Percentiles rank a stretch among this genome's conserved stretches.
phyloP scores from a whole-genome alignment of 2,888 invertebrate genomes.

The Choristoneura rosaceana region DNA sequence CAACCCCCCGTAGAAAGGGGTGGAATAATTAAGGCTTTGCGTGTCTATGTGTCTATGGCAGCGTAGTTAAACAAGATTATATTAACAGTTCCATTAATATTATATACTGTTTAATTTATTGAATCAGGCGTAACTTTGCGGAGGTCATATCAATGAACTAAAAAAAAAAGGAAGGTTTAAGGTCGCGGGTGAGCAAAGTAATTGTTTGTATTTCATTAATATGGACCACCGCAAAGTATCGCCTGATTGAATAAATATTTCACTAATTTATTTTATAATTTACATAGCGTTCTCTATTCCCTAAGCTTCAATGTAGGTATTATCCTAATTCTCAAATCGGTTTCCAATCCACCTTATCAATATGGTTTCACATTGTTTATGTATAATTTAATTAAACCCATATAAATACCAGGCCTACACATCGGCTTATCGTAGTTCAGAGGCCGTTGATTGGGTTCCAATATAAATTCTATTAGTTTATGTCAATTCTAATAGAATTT shows the following conservation, averaged over 20 bases:
- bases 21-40: not conserved
- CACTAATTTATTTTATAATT: not conserved
- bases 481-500: constrained; percentile 24
- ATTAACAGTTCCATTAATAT: too few species aligned
- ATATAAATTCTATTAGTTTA: constrained; percentile 34
- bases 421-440: not conserved
- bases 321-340: not conserved
- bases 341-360: not conserved
- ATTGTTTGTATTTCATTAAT: too few species aligned
- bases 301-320: not conserved
- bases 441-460: constrained; percentile 20
- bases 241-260: too few species aligned
- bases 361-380: constrained; percentile 13
- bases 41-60: too few species aligned
- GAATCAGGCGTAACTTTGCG: too few species aligned
- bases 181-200: too few species aligned
- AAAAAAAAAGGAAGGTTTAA: too few species aligned
- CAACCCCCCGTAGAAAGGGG: not conserved
- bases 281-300: not conserved
- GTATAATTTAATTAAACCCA: constrained; percentile 2
- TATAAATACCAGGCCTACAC: not conserved
- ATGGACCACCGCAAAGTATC: too few species aligned
- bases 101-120: too few species aligned
- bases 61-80: too few species aligned
- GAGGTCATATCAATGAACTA: too few species aligned